Evolutionary conservation across 2,113 vertebrate species (phyloP).

Genomic region (Zosterops hypoxanthus): DNA sequence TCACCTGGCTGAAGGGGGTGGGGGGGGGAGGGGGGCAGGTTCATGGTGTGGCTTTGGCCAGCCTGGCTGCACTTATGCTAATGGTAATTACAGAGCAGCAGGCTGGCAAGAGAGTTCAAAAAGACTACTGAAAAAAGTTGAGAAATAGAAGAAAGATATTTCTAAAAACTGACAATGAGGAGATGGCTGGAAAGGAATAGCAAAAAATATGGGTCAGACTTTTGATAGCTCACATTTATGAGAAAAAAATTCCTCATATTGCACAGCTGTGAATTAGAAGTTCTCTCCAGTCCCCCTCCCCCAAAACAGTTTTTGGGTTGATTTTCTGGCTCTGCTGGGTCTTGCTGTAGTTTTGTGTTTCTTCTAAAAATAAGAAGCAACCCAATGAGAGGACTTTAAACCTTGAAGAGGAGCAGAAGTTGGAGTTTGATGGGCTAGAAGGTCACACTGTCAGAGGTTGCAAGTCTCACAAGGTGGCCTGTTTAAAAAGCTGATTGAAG

Average conservation of each 20-base stretch:
- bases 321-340: background rate
- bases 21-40: too few relatives aligned
- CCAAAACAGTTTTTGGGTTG: background rate
- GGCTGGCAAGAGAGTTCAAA: background rate
- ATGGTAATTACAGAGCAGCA: background rate
- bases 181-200: background rate
- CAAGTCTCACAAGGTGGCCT: fast-evolving
- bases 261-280: background rate
- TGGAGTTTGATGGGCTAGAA: background rate
- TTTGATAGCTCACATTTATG: background rate
- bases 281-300: background rate
- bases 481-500: background rate
- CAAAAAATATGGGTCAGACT: background rate
- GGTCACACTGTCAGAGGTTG: background rate
- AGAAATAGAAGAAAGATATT: background rate
- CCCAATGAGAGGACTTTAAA: background rate
- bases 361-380: background rate
- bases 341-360: background rate
- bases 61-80: background rate
- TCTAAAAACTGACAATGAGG: background rate
- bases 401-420: background rate
- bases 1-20: fast-evolving
- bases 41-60: fast-evolving
- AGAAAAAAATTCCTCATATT: background rate
- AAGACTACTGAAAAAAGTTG: background rate